Base-by-base conservation (phyloP, 2,113 vertebrate species). In the Gila orcuttii region DNA sequence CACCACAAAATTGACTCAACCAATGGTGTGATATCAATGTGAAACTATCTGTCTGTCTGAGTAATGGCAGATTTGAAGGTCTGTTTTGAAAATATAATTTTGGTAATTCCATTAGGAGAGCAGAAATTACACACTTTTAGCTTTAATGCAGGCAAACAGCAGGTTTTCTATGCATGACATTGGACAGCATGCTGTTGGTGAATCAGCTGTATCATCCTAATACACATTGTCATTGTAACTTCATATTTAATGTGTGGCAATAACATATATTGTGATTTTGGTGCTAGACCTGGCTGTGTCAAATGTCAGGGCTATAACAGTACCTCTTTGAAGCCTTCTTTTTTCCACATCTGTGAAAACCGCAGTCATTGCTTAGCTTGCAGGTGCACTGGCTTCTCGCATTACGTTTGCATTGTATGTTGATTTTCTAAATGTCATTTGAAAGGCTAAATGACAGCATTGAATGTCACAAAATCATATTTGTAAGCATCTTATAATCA, bases 281-380 rank as follows among this genome's bases (percentile, higher is more conserved):
- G 74, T 76, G 68, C 23, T 84, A 25, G 60, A 60, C 66, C 47
- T 31, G 80, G 28, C 80, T 50, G 33, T 13, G 25, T 71, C 31
- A 33, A 78, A 62, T 78, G 60, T 62, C 60, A 77, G 75, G 25
- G 73, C 36, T 50, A 64, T 82, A 76, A 71, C 50, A 73, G 62
- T 83, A 88, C 68, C 79, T 42, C 66, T 88, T 45, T 83, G 60
- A 87, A 74, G 42, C 62, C 82, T 77, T 57, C 25, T 57, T 76
- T 87, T 83, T 84, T 78, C 36, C 85, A 42, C 42, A 10, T 42
- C 84, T 85, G 25, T 69, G 42, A 25, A 45, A 86, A 36, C 81
- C 82, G 79, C 89, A 73, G 50, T 87, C 79, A 89, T 86, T 77
- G 83, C 62, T 87, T 81, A 64, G 82, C 60, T 79, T 87, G 80